Conservation (phyloP, 2,113 vertebrate genomes). For the Brachypteracias leptosomus region DNA sequence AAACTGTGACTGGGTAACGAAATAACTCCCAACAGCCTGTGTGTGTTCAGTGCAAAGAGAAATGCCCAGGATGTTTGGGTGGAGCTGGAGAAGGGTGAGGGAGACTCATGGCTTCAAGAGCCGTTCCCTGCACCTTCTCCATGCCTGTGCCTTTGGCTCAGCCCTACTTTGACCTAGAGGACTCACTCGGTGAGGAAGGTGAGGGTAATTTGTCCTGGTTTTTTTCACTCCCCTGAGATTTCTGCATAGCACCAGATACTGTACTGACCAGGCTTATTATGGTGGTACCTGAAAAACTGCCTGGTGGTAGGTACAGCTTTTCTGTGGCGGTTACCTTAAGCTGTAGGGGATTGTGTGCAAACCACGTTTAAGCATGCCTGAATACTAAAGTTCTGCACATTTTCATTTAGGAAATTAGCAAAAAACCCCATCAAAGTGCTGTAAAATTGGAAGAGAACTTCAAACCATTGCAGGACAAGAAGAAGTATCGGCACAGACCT, state of each 20-base stretch:
- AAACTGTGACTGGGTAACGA: neutral
- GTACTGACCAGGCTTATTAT: neutral
- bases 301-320: neutral
- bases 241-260: neutral
- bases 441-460: constrained; percentile 70
- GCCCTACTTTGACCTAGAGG: neutral
- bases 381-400: neutral
- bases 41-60: neutral
- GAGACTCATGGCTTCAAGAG: neutral
- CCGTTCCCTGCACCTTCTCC: neutral
- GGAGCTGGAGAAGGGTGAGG: neutral
- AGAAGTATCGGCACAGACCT: constrained; percentile 79
- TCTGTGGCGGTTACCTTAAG: neutral
- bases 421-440: constrained; percentile 58
- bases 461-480: constrained; percentile 75
- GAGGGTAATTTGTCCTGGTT: neutral
- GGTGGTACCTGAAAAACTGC: neutral
- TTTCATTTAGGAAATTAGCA: constrained; percentile 72
- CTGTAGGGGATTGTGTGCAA: neutral
- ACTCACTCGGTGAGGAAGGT: neutral
- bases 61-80: neutral
- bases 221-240: neutral
- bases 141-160: neutral
- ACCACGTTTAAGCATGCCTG: neutral
- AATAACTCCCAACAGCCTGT: neutral